Base-by-base conservation (phyloP, 1,140 invertebrate species). In the Metaphire vulgaris region DNA sequence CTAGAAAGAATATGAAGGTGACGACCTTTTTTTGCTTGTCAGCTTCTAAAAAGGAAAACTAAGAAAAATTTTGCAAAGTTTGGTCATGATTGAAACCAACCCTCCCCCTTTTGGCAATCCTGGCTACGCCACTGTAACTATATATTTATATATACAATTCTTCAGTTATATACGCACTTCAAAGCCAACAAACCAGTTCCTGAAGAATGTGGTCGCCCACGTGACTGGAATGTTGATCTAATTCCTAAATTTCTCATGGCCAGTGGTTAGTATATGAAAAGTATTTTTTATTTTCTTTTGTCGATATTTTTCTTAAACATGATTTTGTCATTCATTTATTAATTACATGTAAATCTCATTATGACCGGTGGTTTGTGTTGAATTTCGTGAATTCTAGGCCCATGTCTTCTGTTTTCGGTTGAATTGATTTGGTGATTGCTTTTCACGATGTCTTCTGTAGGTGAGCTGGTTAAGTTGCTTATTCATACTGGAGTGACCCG, bases 191-290 rank as follows among this genome's bases (percentile, higher is more conserved):
- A 71, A 32, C 29, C 65, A 71, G 33, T 32, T 71, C 32, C 33
- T 29, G 69, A 71, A 32, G 69, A 71, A 33, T 71, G 26, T 71
- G 69, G 69, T 2, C 28, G 69, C 6, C 69, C 69, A 30, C 31
- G 97, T 75, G 98, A 99, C 85, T 99, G 98, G 98, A 99, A 99
- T n/a, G n/a, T n/a, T n/a, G n/a, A n/a, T n/a, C n/a, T n/a, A n/a
- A n/a, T n/a, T n/a, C n/a, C n/a, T n/a, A n/a, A n/a, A n/a, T n/a
- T n/a, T n/a, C n/a, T 99, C 77, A 99, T 99, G 98, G 97, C 97
- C 16, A 98, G 99, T 89, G 98, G 89, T 86, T 80, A 81, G 65
- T 30, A 65, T 28, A 75, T 68, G 64, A 12, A 0, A 2, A 1
- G n/a, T 75, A 26, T 77, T 72, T 26, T 26, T 76, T 30, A 68